These are phyloP conservation scores for Calliscelio sp. DNA, from an alignment of 2,888 invertebrate genomes.

Conservation along the genomic window DNA sequence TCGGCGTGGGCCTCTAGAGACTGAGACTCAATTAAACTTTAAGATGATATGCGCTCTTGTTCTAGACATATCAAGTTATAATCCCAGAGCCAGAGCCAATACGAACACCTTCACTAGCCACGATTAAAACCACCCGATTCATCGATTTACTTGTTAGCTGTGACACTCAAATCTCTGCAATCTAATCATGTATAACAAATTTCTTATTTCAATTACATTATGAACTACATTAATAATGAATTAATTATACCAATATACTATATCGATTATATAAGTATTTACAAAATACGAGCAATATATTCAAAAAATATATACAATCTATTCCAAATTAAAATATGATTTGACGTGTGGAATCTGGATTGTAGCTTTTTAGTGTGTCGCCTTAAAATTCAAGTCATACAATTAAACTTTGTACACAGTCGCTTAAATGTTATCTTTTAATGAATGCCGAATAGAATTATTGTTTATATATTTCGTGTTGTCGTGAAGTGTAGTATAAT, in stretches of 20 bases:
- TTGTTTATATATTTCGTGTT: conserved; percentile 25
- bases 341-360: no score
- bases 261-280: no score
- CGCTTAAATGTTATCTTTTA: no score
- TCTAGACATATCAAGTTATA: conserved; percentile 81
- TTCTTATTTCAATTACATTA: conserved; percentile 45
- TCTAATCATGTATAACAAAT: conserved; percentile 39
- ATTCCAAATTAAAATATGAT: no score
- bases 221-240: no score
- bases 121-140: conserved; percentile 64
- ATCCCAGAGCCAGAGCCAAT: conserved; percentile 66
- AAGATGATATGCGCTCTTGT: conserved; percentile 88
- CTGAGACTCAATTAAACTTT: conserved; percentile 91
- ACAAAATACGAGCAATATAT: no score
- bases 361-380: no score
- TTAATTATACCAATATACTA: no score
- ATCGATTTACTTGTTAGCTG: conserved; percentile 62
- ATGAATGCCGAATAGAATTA: no score
- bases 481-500: conserved; percentile 53
- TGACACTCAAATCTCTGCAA: conserved; percentile 46
- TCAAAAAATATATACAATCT: no score
- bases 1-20: conserved; percentile 87
- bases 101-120: conserved; percentile 50
- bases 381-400: not conserved
- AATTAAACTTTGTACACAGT: conserved; percentile 32